Evolutionary conservation across 1,140 invertebrate species (phyloP), one percentile per base, ranked within the genome.

Genomic region (Musca domestica): DNA sequence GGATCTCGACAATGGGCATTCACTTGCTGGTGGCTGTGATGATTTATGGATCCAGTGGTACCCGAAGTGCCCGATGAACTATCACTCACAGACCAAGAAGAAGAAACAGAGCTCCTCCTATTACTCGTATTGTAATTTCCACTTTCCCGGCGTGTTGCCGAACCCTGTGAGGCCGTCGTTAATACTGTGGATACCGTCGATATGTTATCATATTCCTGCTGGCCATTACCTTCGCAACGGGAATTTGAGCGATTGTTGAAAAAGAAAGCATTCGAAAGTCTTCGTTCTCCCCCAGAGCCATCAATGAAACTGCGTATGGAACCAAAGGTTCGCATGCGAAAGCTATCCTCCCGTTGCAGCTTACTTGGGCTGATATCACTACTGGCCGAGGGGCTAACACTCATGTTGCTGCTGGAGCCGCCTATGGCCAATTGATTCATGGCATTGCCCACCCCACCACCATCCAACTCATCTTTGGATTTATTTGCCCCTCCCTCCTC

Each of bases 301-400:
- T 80, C 78, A 48, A 80, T 78, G 56, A 81, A 81, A 69, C 77
- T 81, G 34, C 78, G 73, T 69, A 81, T 78, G 22, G 78, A 81
- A 41, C 79, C 79, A 41, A 78, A 77, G 23, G 79, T 75, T 15
- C 77, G 72, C 51, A 81, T 41, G 2, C 79, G 74, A 52, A 81
- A 81, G 67, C 77, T 81, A 34, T 81, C 75, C 23, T 78, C 77
- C 7, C 79, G 71, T 46, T 81, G 77, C 41, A 81, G 63, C 0
- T 65, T 69, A 14, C 25, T 17, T 15, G 30, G 27, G 56, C 51
- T 54, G 46, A 46, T 48, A n/a, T 51, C 54, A 22, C 27, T 52
- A 20, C 47, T 51, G 9, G 67, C 12, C 46, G 25, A 41, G 63
- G 49, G 22, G 14, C 48, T 48, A 12, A 19, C 46, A 47, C 69